Evolutionary conservation across 1,140 invertebrate genomes (phyloP).

Genomic region (Drosophila oshimai): DNA sequence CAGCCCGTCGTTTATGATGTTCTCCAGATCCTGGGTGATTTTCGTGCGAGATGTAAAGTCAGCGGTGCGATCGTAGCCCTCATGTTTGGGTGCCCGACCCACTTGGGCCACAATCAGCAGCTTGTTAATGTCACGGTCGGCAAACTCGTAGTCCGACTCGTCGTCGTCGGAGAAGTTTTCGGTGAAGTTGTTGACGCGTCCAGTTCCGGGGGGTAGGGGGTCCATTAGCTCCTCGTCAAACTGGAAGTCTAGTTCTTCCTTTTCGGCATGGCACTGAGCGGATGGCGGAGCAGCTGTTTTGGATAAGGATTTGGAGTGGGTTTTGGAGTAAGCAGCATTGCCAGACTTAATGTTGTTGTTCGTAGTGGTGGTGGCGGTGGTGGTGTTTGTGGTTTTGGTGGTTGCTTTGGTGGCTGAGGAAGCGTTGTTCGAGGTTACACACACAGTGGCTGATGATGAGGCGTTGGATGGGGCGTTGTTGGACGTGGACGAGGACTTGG

Average conservation of each 20-base stretch:
- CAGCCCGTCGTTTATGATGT: constrained; percentile 97
- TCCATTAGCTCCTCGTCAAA: constrained; percentile 97
- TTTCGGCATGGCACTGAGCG: constrained; percentile 84
- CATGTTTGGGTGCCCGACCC: constrained; percentile 88
- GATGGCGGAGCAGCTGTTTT: constrained; percentile 77
- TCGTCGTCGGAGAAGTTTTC: constrained; percentile 88
- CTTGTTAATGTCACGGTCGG: constrained; percentile 96
- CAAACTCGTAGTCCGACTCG: constrained; percentile 93
- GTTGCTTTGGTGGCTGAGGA: constrained; percentile 38
- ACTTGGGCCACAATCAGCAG: constrained; percentile 97
- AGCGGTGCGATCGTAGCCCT: constrained; percentile 94
- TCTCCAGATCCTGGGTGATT: constrained; percentile 96
- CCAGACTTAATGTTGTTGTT: constrained; percentile 61
- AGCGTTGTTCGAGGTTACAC: constrained; percentile 45
- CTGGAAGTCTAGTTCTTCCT: constrained; percentile 97
- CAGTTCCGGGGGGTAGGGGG: constrained; percentile 86
- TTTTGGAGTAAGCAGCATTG: constrained; percentile 71
- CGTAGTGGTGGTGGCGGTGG: constrained; percentile 18
- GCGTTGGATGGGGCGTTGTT: constrained; percentile 61
- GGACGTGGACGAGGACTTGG: constrained; percentile 43
- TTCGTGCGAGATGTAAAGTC: constrained; percentile 93
- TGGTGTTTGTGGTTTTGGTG: constrained; percentile 22
- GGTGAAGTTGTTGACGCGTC: constrained; percentile 91
- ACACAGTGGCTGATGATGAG: constrained; percentile 49
- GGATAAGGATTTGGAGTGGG: constrained; percentile 78